Conservation (phyloP, 2,888 invertebrate species). For the Ochropleura plecta region DNA sequence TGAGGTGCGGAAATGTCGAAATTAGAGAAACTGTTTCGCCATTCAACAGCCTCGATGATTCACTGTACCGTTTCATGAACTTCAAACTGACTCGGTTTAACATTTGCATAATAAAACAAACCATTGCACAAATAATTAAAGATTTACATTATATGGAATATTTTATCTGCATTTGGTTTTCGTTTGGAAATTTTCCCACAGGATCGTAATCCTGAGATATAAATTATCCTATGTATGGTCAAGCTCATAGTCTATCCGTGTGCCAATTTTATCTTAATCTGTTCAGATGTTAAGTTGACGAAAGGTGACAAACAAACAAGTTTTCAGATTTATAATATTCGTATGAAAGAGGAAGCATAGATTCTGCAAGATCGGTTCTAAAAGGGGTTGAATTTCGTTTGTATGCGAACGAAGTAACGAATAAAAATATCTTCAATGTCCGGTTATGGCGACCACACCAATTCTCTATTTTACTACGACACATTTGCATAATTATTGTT, state of each 20-base stretch:
- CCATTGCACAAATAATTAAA: background rate
- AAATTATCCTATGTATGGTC: background rate
- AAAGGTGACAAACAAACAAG: background rate
- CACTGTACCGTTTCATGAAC: constrained; percentile 19
- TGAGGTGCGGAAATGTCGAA: constrained; percentile 46
- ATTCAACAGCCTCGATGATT: constrained; percentile 41
- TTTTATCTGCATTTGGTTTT: background rate
- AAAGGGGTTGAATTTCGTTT: constrained; percentile 12
- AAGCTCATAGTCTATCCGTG: background rate
- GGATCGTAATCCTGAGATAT: background rate
- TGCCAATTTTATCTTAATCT: background rate
- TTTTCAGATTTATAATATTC: background rate
- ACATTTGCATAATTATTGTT: constrained; percentile 34
- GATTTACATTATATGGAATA: background rate
- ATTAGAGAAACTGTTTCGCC: constrained; percentile 36
- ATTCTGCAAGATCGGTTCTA: background rate
- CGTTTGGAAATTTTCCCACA: background rate
- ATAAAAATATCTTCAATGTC: background rate
- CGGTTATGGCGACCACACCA: constrained; percentile 40
- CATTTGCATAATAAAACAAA: constrained; percentile 20
- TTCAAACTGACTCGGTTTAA: constrained; percentile 2
- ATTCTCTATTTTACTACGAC: constrained; percentile 18
- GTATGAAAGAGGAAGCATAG: background rate
- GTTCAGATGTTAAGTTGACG: background rate
- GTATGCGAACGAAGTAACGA: constrained; percentile 23